Evolutionary conservation across 1,140 invertebrate genomes (phyloP).

Genomic region (Meloidogyne exigua): DNA sequence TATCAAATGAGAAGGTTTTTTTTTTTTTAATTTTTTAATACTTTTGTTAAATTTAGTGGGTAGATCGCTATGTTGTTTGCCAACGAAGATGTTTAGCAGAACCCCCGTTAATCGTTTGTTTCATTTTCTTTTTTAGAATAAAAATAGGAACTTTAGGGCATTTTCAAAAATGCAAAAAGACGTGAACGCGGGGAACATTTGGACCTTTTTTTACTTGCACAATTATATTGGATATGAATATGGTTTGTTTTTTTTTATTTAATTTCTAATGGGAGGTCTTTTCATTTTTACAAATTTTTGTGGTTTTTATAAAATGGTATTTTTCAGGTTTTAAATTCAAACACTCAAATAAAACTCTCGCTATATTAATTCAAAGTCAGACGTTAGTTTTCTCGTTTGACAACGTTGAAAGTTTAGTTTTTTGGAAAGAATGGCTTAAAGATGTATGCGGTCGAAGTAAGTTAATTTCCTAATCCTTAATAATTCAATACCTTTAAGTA

Average conservation of each 20-base stretch:
- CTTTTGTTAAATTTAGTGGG: conserved; percentile 32
- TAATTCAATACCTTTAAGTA: too few species aligned
- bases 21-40: conserved; percentile 6
- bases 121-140: background rate
- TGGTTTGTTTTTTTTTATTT: conserved; percentile 20
- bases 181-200: conserved; percentile 44
- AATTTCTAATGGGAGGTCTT: too few species aligned
- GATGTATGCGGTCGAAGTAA: conserved; percentile 44
- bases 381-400: conserved; percentile 41
- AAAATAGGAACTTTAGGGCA: conserved; percentile 15
- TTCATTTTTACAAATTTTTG: too few species aligned
- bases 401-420: conserved; percentile 47
- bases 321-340: conserved; percentile 37
- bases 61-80: conserved; percentile 44
- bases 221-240: conserved; percentile 50
- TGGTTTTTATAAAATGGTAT: too few species aligned
- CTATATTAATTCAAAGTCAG: conserved; percentile 39
- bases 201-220: conserved; percentile 45
- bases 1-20: conserved; percentile 34
- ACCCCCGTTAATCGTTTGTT: conserved; percentile 29
- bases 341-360: conserved; percentile 40
- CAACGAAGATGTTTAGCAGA: conserved; percentile 37
- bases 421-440: conserved; percentile 48
- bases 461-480: conserved; percentile 6
- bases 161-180: conserved; percentile 43